A percentile compares a stretch with the other conserved stretches of the same genome.
Conservation (phyloP, 2,888 invertebrate species). For the Archips crataeganus region DNA sequence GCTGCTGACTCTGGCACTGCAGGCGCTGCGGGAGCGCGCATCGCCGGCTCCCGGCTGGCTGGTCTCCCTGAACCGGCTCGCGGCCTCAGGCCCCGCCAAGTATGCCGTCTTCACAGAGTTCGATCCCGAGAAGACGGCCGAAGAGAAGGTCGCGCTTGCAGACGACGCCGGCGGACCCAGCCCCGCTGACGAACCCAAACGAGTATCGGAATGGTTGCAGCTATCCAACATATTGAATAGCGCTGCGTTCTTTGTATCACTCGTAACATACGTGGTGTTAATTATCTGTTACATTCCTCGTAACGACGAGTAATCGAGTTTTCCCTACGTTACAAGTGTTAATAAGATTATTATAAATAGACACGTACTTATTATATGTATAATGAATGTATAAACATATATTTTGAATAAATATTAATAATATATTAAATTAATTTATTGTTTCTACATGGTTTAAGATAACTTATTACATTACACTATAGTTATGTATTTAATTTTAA, state of each 20-base stretch:
- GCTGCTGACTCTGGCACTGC: constrained; percentile 69
- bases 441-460: too few species aligned
- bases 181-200: constrained; percentile 50
- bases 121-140: constrained; percentile 64
- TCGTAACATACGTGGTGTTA: constrained; percentile 70
- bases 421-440: too few species aligned
- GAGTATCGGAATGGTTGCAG: constrained; percentile 70
- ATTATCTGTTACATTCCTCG: constrained; percentile 70
- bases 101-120: constrained; percentile 79
- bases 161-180: constrained; percentile 55
- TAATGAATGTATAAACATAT: too few species aligned
- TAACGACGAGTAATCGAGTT: constrained; percentile 49
- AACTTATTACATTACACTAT: too few species aligned
- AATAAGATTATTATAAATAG: not conserved
- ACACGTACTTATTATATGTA: too few species aligned
- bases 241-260: constrained; percentile 61
- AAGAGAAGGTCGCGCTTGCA: constrained; percentile 55
- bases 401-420: too few species aligned
- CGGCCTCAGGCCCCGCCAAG: constrained; percentile 68
- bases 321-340: not conserved
- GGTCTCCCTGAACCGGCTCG: constrained; percentile 61
- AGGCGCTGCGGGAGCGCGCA: constrained; percentile 63
- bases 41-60: constrained; percentile 70
- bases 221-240: constrained; percentile 75
- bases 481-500: too few species aligned